phyloP scores from a whole-genome alignment of 2,797 vertebrate species.

The Gila robusta region DNA sequence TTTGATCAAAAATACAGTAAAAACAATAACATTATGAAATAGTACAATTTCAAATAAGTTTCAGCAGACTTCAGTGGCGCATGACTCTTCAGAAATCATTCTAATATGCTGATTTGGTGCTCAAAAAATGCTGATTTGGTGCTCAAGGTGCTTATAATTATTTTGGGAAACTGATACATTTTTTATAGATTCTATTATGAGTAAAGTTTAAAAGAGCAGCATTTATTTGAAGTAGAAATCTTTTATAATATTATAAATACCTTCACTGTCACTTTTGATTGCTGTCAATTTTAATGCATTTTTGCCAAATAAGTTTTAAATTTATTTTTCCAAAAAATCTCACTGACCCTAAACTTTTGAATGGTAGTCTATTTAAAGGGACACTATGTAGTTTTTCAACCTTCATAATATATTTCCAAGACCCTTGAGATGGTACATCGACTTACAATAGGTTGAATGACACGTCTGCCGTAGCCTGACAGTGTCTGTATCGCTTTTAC shows the following conservation, averaged over 20 bases:
- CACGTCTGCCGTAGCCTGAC: too few relatives aligned
- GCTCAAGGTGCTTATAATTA: neutral
- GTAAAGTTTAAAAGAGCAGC: neutral
- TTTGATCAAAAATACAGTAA: too few relatives aligned
- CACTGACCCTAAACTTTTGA: neutral
- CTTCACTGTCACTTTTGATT: neutral
- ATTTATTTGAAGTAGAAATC: neutral
- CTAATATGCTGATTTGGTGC: neutral
- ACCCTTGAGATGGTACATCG: too few relatives aligned
- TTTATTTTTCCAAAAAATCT: neutral
- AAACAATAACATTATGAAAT: too few relatives aligned
- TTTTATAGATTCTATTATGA: neutral
- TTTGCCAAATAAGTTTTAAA: neutral
- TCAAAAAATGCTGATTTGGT: neutral
- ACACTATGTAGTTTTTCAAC: too few relatives aligned
- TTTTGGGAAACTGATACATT: neutral
- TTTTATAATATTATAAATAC: neutral
- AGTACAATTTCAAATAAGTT: too few relatives aligned
- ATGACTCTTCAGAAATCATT: neutral
- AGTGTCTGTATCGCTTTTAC: too few relatives aligned
- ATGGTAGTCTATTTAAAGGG: neutral
- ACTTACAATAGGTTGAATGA: too few relatives aligned
- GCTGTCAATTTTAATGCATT: neutral
- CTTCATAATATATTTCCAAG: too few relatives aligned
- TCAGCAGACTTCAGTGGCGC: neutral